Base-by-base conservation (phyloP, 2,888 invertebrate genomes). In the Alentia gelatinosa region DNA sequence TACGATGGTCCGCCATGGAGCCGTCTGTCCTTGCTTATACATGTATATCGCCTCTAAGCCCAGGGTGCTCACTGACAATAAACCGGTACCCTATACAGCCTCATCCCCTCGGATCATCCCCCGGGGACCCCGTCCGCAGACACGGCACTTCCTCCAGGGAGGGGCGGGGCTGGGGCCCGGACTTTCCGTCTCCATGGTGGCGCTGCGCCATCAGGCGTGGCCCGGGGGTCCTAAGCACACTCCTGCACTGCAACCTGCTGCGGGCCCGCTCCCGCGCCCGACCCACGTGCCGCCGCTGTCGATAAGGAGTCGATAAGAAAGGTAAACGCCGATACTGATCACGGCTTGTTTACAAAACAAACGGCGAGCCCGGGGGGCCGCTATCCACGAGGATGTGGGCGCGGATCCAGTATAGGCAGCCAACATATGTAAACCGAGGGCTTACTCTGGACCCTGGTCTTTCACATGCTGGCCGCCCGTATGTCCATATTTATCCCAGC, bases 261-360 rank as follows among this genome's bases (percentile, higher is more conserved):
- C 39, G 40, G 39, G 4, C 30, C 86, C 30, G 9, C 86, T 33
- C 86, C 50, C 30, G 7, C 47, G 75, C 37, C 42, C 68, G 37
- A 9, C 56, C 68, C 40, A 63, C 74, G 47, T 42, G 75, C 90
- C 35, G 4, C 7, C 12, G 33, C 86, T 30, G 33, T 33, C 30
- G 86, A 86, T 86, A 86, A 47, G 50, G 15, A 50, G 50, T 19
- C n/a, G 79, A 90, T 83, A 83, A 83, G 90, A 23, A 90, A 90
- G 40, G 90, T 83, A 79, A 90, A 90, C 90, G 74, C 26, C 33
- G 79, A 83, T 83, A 83, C 47, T 12, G 30, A 90, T 90, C 90
- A 35, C 42, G 1, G 83, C 74, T 90, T 83, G 83, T 90, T 90
- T 79, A 83, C 90, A 90, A 90, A 90, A 90, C 90, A 90, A 90